phyloP scores from a whole-genome alignment of 2,797 vertebrate species.

The Tokudaia muenninki region DNA sequence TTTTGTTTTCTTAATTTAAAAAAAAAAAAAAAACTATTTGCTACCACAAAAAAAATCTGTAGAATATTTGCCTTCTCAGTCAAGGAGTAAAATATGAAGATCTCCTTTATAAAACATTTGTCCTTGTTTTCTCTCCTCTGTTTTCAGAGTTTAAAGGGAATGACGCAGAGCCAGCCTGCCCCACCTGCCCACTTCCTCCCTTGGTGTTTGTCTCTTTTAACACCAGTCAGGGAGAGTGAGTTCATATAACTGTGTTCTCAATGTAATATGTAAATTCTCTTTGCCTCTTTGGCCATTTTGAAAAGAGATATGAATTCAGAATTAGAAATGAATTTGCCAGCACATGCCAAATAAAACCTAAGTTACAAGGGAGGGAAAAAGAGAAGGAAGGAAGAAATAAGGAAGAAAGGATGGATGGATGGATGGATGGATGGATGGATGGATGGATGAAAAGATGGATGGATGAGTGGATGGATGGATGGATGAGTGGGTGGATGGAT shows the following conservation, averaged over 20 bases:
- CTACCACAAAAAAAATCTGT: slow-evolving; percentile 79
- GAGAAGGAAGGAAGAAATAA: background rate
- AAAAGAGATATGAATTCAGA: background rate
- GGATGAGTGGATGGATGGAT: no score
- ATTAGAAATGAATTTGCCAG: background rate
- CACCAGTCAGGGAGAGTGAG: background rate
- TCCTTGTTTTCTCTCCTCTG: background rate
- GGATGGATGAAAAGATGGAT: no score
- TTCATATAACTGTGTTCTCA: background rate
- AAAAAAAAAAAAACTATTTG: slow-evolving; percentile 72
- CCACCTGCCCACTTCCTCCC: background rate
- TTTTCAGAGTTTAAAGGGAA: background rate
- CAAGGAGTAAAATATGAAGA: background rate
- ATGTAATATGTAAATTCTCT: background rate
- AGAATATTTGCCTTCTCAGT: slow-evolving; percentile 59
- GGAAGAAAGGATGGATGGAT: background rate
- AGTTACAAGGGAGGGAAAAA: background rate
- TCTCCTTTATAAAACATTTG: background rate
- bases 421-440: no score
- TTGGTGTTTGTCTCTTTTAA: background rate
- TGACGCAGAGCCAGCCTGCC: no score
- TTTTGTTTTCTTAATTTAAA: background rate
- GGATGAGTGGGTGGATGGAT: no score
- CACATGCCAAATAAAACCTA: background rate
- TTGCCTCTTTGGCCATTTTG: background rate